Conservation (phyloP, 1,140 invertebrate species). For the Pomphorhynchus laevis region DNA sequence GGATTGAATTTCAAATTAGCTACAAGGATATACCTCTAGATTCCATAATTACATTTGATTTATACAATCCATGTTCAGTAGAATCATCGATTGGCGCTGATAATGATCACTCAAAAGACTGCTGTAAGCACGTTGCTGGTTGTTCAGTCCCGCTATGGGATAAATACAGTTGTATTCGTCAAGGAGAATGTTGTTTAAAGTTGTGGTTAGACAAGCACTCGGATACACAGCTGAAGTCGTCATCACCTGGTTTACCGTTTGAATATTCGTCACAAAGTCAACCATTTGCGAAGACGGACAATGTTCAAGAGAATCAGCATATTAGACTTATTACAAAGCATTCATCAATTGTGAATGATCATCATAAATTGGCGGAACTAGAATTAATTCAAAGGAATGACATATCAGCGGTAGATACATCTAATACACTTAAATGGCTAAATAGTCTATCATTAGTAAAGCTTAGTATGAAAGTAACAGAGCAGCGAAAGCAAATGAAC, state of each 20-base stretch:
- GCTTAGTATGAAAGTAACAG: too few relatives aligned
- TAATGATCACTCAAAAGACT: background rate
- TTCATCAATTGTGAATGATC: too few relatives aligned
- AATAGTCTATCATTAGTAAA: too few relatives aligned
- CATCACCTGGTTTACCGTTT: conserved; percentile 44
- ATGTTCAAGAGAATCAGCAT: too few relatives aligned
- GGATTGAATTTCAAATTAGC: conserved; percentile 54
- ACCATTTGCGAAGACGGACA: too few relatives aligned
- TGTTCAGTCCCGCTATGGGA: conserved; percentile 7
- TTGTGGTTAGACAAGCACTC: conserved; percentile 28
- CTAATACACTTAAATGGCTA: too few relatives aligned
- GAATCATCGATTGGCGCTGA: background rate
- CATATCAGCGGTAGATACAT: too few relatives aligned
- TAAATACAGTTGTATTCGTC: conserved; percentile 13
- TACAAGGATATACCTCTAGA: conserved; percentile 59
- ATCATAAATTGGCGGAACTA: too few relatives aligned
- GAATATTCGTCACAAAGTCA: too few relatives aligned
- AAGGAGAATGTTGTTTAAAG: conserved; percentile 25
- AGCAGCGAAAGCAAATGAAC: too few relatives aligned
- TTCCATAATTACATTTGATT: conserved; percentile 49
- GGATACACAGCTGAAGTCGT: conserved; percentile 29
- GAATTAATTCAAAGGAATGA: too few relatives aligned
- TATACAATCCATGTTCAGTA: conserved; percentile 31
- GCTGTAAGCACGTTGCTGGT: conserved; percentile 5
- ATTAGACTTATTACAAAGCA: too few relatives aligned